Conservation (phyloP, 2,888 invertebrate genomes). For the Euplagia quadripunctaria region DNA sequence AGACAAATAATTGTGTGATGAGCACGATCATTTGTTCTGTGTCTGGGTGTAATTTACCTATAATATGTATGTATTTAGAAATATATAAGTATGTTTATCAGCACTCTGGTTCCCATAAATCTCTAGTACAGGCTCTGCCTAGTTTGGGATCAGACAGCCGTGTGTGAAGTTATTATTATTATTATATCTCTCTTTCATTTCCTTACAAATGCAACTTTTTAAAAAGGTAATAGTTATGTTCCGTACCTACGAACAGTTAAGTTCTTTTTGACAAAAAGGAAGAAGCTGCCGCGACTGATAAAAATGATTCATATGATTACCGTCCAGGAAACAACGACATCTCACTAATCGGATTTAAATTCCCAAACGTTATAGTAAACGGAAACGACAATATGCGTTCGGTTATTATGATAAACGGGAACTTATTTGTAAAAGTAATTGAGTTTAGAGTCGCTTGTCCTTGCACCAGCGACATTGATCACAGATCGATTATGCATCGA, state of each 20-base stretch:
- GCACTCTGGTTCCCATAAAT: no score
- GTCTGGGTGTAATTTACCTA: no score
- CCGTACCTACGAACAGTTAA: background rate
- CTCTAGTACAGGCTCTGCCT: no score
- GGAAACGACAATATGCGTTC: conserved; percentile 6
- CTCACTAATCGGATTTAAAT: conserved; percentile 13
- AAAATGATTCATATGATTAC: conserved; percentile 13
- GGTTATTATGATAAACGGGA: conserved; percentile 1
- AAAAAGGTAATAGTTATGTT: no score
- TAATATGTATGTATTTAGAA: no score
- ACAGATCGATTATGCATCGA: background rate
- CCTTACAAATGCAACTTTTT: background rate
- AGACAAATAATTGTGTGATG: no score
- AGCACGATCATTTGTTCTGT: no score
- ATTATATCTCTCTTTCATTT: background rate
- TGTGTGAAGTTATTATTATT: background rate
- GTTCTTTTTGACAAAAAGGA: conserved; percentile 4
- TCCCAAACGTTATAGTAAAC: conserved; percentile 29
- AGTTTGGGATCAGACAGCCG: no score
- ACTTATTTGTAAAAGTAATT: conserved; percentile 4
- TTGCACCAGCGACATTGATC: background rate
- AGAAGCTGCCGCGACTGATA: background rate
- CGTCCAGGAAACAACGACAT: conserved; percentile 15
- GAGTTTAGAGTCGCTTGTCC: background rate
- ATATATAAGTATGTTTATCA: no score